phyloP scores from a whole-genome alignment of 2,113 vertebrate genomes.

The Dinomys branickii region DNA sequence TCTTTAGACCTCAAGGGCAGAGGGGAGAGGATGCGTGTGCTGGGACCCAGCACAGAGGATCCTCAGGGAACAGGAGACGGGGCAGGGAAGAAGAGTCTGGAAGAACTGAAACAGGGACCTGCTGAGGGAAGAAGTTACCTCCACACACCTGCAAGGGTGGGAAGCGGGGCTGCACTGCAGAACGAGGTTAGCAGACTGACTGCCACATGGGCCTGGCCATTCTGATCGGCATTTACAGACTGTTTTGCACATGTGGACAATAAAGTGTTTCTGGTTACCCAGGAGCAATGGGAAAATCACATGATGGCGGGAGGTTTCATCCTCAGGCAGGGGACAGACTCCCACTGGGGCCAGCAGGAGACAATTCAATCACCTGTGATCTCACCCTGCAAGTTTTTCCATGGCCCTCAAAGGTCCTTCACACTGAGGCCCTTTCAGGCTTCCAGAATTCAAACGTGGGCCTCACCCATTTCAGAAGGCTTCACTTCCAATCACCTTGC shows the following conservation, averaged over 20 bases:
- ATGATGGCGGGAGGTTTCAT: background rate
- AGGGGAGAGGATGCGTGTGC: background rate
- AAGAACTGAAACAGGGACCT: background rate
- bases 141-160: background rate
- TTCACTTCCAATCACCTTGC: background rate
- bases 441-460: background rate
- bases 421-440: background rate
- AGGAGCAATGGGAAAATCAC: background rate
- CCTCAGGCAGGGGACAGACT: background rate
- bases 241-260: background rate
- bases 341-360: background rate
- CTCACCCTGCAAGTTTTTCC: background rate
- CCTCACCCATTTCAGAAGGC: background rate
- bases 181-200: background rate
- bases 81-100: background rate
- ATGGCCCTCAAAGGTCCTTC: background rate
- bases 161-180: background rate
- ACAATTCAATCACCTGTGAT: background rate
- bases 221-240: background rate
- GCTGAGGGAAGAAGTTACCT: background rate
- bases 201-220: background rate
- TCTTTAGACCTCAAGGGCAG: background rate
- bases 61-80: background rate
- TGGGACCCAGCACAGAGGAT: accelerated
- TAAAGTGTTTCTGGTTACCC: background rate